Conservation (phyloP, 1,140 invertebrate species). For the Panulirus ornatus region DNA sequence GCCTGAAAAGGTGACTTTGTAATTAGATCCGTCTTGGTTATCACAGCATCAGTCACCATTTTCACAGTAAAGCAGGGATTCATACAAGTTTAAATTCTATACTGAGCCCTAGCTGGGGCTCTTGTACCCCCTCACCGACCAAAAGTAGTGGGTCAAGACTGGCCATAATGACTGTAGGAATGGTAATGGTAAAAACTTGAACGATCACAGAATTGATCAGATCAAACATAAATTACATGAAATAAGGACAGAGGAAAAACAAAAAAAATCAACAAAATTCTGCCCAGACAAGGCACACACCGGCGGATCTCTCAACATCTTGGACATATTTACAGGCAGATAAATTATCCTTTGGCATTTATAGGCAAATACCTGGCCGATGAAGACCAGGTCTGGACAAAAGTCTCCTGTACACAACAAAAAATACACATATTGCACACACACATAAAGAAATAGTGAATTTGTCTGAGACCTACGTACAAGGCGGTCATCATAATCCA, state of each 20-base stretch:
- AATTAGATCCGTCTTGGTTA: neutral
- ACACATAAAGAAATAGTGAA: conserved; percentile 47
- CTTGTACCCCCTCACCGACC: conserved; percentile 32
- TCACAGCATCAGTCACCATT: conserved; percentile 25
- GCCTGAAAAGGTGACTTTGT: neutral
- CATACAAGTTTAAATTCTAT: neutral
- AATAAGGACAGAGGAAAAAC: conserved; percentile 39
- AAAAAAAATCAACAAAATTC: conserved; percentile 69
- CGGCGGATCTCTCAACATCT: conserved; percentile 10
- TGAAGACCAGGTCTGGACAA: conserved; percentile 50
- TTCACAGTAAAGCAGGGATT: neutral
- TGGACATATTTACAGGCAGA: conserved; percentile 35
- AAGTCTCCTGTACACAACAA: conserved; percentile 67
- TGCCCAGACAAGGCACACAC: conserved; percentile 50
- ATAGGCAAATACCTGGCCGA: conserved; percentile 6
- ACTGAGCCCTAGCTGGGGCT: neutral
- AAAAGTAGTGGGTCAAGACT: conserved; percentile 19
- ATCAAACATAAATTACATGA: conserved; percentile 53
- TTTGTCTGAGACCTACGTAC: conserved; percentile 39
- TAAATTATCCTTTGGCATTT: conserved; percentile 64
- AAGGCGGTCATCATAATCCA: conserved; percentile 60
- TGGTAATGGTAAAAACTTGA: conserved; percentile 37
- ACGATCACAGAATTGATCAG: conserved; percentile 48
- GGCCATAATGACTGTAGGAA: conserved; percentile 44
- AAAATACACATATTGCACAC: conserved; percentile 63